Percentiles rank a stretch among this genome's conserved stretches.
Evolutionary conservation across 2,888 invertebrate species (phyloP).

Genomic region (Lasioglossum villosulum): DNA sequence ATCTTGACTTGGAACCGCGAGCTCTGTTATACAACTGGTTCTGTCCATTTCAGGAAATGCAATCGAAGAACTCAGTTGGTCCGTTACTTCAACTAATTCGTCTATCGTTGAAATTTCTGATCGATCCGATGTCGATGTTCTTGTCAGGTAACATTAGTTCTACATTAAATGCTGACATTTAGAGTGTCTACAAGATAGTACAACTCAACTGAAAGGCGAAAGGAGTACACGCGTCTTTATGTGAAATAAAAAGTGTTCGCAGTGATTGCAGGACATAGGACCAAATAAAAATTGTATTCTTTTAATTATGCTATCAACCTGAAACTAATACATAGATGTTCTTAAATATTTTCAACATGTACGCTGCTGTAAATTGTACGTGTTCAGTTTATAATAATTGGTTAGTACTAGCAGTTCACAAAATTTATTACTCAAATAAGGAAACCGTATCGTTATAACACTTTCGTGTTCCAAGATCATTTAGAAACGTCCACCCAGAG

Average conservation of each 20-base stretch:
- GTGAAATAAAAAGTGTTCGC: no score
- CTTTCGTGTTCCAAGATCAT: no score
- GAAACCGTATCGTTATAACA: not conserved
- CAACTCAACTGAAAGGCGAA: not conserved
- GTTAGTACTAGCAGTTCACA: not conserved
- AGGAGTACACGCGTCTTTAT: no score
- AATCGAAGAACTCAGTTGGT: not conserved
- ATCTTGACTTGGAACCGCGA: slow-evolving; percentile 30
- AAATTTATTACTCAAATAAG: not conserved
- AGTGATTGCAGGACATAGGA: no score
- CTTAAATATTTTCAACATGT: no score
- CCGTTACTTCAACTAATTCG: not conserved
- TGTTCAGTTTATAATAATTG: no score
- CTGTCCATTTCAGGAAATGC: slow-evolving; percentile 21
- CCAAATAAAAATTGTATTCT: no score
- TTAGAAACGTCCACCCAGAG: no score
- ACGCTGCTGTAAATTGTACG: no score
- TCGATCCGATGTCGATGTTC: not conserved
- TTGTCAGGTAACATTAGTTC: not conserved
- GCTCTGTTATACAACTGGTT: slow-evolving; percentile 11
- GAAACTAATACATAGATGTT: no score
- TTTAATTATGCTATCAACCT: no score
- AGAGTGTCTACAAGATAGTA: not conserved
- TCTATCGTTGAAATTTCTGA: not conserved
- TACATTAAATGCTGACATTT: not conserved